A percentile compares a stretch with the other conserved stretches of the same genome.
Conservation (phyloP, 1,140 invertebrate species). For the Chironomus tepperi region DNA sequence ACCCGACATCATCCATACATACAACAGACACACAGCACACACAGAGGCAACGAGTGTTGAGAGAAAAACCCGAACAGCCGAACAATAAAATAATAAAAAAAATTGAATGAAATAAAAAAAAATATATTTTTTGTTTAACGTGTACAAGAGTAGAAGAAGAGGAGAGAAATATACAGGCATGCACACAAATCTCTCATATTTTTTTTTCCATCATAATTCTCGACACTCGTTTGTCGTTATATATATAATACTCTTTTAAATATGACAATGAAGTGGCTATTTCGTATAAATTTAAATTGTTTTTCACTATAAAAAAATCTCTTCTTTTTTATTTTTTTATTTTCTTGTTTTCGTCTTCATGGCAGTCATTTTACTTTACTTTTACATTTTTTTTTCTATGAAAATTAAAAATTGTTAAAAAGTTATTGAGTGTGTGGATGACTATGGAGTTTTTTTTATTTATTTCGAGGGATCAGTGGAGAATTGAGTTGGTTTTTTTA, state of each 20-base stretch:
- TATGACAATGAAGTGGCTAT: conserved; percentile 13
- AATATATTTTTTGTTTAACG: conserved; percentile 6
- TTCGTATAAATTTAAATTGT: conserved; percentile 3
- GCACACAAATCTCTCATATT: too few relatives aligned
- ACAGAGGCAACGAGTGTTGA: background rate
- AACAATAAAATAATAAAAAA: conserved; percentile 8
- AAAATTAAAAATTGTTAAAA: too few relatives aligned
- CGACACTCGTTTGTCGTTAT: conserved; percentile 5
- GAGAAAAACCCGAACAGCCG: conserved; percentile 17
- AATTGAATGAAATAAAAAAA: conserved; percentile 17
- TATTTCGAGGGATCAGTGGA: too few relatives aligned
- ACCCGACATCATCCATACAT: conserved; percentile 7
- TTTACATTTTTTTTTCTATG: background rate
- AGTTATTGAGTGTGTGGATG: too few relatives aligned
- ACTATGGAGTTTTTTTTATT: too few relatives aligned
- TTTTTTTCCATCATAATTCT: conserved; percentile 4
- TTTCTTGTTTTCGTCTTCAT: too few relatives aligned
- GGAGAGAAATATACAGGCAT: background rate
- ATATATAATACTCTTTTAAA: background rate
- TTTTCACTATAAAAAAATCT: background rate
- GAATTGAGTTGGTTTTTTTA: too few relatives aligned
- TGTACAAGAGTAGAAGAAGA: conserved; percentile 6
- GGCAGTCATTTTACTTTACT: background rate
- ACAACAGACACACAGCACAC: background rate
- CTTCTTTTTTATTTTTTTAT: too few relatives aligned